Percentiles rank a stretch among this genome's conserved stretches.
Conservation (phyloP, 2,888 invertebrate genomes). For the Mylabris sibirica region DNA sequence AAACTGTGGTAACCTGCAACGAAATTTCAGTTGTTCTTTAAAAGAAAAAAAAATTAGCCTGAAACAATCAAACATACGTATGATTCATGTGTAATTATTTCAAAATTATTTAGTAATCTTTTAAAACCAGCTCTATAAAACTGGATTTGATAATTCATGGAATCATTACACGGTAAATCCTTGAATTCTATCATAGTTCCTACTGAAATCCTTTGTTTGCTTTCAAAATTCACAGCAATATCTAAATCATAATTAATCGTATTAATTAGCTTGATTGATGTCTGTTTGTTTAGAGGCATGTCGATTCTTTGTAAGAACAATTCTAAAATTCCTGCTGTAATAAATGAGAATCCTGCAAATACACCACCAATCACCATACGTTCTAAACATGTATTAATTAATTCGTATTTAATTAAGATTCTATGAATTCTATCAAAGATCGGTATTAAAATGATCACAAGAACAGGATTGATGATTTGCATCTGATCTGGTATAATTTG, state of each 20-base stretch:
- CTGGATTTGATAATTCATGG: neutral
- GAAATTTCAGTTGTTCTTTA: neutral
- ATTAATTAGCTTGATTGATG: constrained; percentile 71
- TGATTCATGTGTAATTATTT: constrained; percentile 50
- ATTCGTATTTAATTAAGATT: constrained; percentile 58
- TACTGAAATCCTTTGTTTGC: constrained; percentile 47
- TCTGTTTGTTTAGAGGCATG: constrained; percentile 54
- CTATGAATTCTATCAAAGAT: constrained; percentile 67
- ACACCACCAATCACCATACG: constrained; percentile 80
- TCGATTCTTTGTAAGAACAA: constrained; percentile 62
- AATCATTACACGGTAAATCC: constrained; percentile 50
- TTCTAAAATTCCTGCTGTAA: constrained; percentile 66
- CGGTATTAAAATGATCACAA: constrained; percentile 77
- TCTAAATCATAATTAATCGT: constrained; percentile 68
- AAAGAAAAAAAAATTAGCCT: constrained; percentile 9
- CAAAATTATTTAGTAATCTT: constrained; percentile 23
- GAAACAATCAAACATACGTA: constrained; percentile 43
- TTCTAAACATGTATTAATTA: constrained; percentile 69
- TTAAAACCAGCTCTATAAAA: constrained; percentile 41
- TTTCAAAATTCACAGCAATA: constrained; percentile 53
- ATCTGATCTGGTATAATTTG: constrained; percentile 80
- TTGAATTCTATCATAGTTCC: constrained; percentile 53
- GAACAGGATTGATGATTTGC: constrained; percentile 79
- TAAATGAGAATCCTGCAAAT: constrained; percentile 62
- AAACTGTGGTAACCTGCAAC: constrained; percentile 57